phyloP scores from a whole-genome alignment of 35 echinoderm and acorn worm species.

The Ptychodera flava region DNA sequence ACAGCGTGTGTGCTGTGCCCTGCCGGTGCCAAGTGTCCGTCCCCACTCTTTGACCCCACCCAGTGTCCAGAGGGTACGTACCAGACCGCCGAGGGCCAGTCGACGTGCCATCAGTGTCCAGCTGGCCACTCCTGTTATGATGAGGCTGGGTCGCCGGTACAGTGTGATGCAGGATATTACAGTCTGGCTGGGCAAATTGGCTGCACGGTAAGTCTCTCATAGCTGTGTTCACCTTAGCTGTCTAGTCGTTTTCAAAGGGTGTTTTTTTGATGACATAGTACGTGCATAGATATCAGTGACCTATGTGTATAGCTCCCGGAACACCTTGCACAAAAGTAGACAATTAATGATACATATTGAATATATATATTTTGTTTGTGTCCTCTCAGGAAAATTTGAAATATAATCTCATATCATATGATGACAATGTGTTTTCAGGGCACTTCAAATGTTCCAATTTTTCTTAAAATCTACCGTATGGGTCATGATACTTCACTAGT shows the following conservation, averaged over 20 bases:
- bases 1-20: slow-evolving; percentile 85
- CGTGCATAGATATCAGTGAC: too few relatives aligned
- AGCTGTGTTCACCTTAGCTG: neutral
- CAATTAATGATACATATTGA: too few relatives aligned
- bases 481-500: too few relatives aligned
- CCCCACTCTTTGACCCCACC: slow-evolving; percentile 65
- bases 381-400: too few relatives aligned
- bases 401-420: too few relatives aligned
- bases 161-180: slow-evolving; percentile 71
- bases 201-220: slow-evolving; percentile 48
- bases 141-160: slow-evolving; percentile 35
- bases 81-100: slow-evolving; percentile 63
- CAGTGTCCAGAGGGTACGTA: slow-evolving; percentile 78
- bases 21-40: slow-evolving; percentile 79
- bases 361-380: too few relatives aligned
- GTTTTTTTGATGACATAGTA: neutral
- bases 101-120: slow-evolving; percentile 65
- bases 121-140: slow-evolving; percentile 61
- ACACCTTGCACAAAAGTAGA: too few relatives aligned
- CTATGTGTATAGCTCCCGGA: too few relatives aligned
- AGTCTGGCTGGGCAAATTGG: slow-evolving; percentile 80
- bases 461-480: too few relatives aligned
- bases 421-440: too few relatives aligned
- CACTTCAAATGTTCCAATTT: too few relatives aligned
- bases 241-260: neutral